Percentiles rank a stretch among this genome's conserved stretches.
Conservation (phyloP, 2,888 invertebrate genomes). For the Lasioglossum morio region DNA sequence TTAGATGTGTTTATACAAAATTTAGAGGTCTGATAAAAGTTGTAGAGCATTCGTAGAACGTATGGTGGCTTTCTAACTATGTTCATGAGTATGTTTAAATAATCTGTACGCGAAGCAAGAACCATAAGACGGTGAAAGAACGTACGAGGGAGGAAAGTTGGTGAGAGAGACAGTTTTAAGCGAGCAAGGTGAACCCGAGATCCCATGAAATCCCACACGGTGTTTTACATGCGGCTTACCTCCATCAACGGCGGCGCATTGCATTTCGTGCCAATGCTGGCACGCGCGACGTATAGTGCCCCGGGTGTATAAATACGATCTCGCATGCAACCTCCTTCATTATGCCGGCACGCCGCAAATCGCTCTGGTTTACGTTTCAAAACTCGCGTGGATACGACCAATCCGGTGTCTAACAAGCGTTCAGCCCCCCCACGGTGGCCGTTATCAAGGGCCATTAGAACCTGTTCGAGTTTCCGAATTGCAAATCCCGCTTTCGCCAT, state of each 20-base stretch:
- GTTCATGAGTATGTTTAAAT: background rate
- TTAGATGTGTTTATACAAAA: too few relatives aligned
- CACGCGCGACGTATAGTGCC: slow-evolving; percentile 74
- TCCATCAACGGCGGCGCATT: slow-evolving; percentile 65
- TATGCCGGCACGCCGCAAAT: slow-evolving; percentile 68
- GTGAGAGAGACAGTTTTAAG: slow-evolving; percentile 36
- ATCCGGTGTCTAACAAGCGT: slow-evolving; percentile 62
- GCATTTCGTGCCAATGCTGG: slow-evolving; percentile 71
- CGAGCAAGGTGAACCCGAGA: slow-evolving; percentile 69
- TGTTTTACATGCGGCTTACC: slow-evolving; percentile 71
- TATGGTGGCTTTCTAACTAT: too few relatives aligned
- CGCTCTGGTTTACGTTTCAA: slow-evolving; percentile 69
- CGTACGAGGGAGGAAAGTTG: slow-evolving; percentile 14
- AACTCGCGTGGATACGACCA: slow-evolving; percentile 67
- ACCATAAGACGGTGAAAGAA: slow-evolving; percentile 20
- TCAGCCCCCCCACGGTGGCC: slow-evolving; percentile 54
- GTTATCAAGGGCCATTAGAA: slow-evolving; percentile 47
- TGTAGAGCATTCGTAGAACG: background rate
- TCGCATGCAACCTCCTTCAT: slow-evolving; percentile 74
- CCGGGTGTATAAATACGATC: slow-evolving; percentile 74
- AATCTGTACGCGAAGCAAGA: background rate
- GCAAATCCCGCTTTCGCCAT: background rate
- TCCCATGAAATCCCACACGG: slow-evolving; percentile 72
- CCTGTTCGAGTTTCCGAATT: background rate
- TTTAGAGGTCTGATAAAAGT: background rate